Percentiles rank a stretch among this genome's conserved stretches.
phyloP scores from a whole-genome alignment of 2,113 vertebrate genomes.

The Daubentonia madagascariensis region DNA sequence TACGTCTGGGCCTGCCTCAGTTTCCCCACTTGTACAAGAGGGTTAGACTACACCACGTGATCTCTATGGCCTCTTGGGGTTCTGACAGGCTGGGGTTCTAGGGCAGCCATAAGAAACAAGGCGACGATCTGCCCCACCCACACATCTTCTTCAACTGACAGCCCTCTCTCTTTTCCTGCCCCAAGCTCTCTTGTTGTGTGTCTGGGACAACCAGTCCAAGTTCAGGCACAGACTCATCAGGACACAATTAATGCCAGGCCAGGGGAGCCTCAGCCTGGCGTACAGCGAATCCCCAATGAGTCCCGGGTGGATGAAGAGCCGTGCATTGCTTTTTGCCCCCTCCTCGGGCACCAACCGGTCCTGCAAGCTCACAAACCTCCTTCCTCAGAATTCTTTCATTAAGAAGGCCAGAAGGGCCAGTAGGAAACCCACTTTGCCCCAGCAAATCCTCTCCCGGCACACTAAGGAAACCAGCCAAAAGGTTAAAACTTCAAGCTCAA shows the following conservation, averaged over 20 bases:
- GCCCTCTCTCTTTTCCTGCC: background rate
- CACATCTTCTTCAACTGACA: background rate
- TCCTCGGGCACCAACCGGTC: background rate
- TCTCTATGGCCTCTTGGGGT: background rate
- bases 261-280: background rate
- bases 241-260: background rate
- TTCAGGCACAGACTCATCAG: background rate
- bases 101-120: background rate
- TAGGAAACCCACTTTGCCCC: background rate
- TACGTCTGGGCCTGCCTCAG: background rate
- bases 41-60: background rate
- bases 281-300: background rate
- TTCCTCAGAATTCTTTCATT: background rate
- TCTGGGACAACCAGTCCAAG: background rate
- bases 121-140: background rate
- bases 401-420: background rate
- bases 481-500: background rate
- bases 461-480: background rate
- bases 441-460: background rate
- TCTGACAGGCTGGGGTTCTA: background rate
- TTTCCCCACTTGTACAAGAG: background rate
- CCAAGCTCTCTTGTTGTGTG: background rate
- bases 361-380: background rate
- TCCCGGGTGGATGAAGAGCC: background rate
- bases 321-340: fast-evolving